Percentiles rank a stretch among this genome's conserved stretches.
phyloP scores from a whole-genome alignment of 2,797 vertebrate species.

The Menidia menidia region DNA sequence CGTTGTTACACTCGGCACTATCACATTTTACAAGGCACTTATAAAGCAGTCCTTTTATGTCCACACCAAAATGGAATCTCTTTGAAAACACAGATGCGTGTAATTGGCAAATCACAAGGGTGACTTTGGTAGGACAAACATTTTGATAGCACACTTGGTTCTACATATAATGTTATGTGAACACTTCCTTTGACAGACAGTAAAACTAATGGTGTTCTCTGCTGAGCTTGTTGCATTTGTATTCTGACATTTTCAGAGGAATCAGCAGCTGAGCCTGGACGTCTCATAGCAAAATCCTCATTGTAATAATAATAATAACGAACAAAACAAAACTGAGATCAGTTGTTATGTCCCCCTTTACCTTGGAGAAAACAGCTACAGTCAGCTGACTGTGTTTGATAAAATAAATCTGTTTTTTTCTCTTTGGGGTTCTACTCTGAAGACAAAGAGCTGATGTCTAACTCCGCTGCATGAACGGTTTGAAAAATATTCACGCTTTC shows the following conservation, averaged over 20 bases:
- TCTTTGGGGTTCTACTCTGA: slow-evolving; percentile 14
- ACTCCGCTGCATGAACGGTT: slow-evolving; percentile 12
- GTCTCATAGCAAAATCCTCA: slow-evolving; percentile 4
- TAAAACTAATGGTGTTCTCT: slow-evolving; percentile 67
- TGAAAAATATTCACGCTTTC: slow-evolving; percentile 26
- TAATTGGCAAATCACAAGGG: slow-evolving; percentile 75
- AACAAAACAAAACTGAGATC: slow-evolving; percentile 19
- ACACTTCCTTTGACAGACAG: slow-evolving; percentile 61
- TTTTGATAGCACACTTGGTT: slow-evolving; percentile 70
- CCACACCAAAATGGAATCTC: slow-evolving; percentile 68
- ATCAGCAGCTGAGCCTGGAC: slow-evolving; percentile 18
- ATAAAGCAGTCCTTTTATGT: slow-evolving; percentile 74
- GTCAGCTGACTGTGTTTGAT: slow-evolving; percentile 17
- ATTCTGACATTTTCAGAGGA: slow-evolving; percentile 36
- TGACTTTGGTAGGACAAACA: slow-evolving; percentile 69
- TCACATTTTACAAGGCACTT: slow-evolving; percentile 74
- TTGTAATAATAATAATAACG: slow-evolving; percentile 1
- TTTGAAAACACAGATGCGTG: slow-evolving; percentile 78
- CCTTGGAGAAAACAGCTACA: slow-evolving; percentile 34
- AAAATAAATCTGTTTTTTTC: slow-evolving; percentile 4
- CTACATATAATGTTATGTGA: slow-evolving; percentile 61
- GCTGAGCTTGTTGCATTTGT: slow-evolving; percentile 62
- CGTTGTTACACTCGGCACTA: slow-evolving; percentile 73
- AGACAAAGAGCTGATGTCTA: slow-evolving; percentile 22
- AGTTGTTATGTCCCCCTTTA: slow-evolving; percentile 17